phyloP scores from a whole-genome alignment of 2,888 invertebrate species.

The Plusia festucae region DNA sequence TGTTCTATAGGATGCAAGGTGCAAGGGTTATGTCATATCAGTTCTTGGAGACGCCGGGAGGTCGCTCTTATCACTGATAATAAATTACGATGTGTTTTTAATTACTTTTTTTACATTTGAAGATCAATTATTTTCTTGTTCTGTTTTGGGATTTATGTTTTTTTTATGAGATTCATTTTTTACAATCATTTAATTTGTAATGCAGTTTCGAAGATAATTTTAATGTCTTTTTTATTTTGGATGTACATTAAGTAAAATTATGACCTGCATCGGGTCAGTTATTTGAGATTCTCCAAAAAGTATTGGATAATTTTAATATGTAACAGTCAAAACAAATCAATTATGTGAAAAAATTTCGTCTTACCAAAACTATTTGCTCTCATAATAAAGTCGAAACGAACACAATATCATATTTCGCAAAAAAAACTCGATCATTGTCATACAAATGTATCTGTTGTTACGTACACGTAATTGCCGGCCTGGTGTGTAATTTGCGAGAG shows the following conservation, averaged over 20 bases:
- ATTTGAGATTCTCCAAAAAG: too few species aligned
- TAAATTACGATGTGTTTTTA: constrained; percentile 21
- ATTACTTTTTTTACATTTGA: constrained; percentile 23
- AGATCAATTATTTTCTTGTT: background rate
- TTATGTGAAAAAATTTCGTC: constrained; percentile 17
- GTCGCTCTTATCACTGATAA: constrained; percentile 61
- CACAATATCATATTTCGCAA: constrained; percentile 81
- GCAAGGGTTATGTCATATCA: constrained; percentile 67
- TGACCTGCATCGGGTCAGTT: too few species aligned
- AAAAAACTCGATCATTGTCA: constrained; percentile 85
- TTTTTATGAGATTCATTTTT: background rate
- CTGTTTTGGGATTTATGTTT: background rate
- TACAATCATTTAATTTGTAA: too few species aligned
- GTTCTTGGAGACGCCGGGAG: constrained; percentile 64
- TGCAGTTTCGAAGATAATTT: too few species aligned
- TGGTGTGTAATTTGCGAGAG: constrained; percentile 83
- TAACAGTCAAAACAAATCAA: constrained; percentile 30
- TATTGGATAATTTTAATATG: too few species aligned
- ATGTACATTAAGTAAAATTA: too few species aligned
- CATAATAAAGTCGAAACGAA: constrained; percentile 56
- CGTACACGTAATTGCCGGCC: constrained; percentile 80
- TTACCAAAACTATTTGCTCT: constrained; percentile 46
- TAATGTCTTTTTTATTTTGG: too few species aligned
- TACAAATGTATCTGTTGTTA: constrained; percentile 89
- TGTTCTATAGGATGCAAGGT: constrained; percentile 71